Conservation (phyloP, 2,113 vertebrate species). For the Centropus bengalensis region DNA sequence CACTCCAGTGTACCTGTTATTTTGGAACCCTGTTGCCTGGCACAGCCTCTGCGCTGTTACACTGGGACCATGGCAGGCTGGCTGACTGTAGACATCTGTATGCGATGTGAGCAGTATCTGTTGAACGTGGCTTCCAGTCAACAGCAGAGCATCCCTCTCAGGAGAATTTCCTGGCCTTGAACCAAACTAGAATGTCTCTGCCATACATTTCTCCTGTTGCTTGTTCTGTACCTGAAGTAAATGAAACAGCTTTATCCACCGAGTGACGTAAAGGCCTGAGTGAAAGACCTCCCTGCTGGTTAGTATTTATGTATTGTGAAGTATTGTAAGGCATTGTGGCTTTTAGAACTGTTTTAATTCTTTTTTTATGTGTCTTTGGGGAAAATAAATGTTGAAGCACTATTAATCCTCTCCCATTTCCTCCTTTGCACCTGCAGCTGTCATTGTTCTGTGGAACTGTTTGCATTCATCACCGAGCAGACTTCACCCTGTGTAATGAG, state of each 20-base stretch:
- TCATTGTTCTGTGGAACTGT: neutral
- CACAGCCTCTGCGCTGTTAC: conserved; percentile 22
- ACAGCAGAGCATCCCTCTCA: conserved; percentile 3
- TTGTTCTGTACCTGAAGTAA: conserved; percentile 6
- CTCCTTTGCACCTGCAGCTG: conserved; percentile 37
- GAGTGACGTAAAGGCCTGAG: conserved; percentile 26
- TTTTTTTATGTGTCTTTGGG: conserved; percentile 12
- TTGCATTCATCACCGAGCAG: neutral
- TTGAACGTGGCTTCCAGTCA: conserved; percentile 34
- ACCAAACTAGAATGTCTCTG: neutral
- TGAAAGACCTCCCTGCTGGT: conserved; percentile 27
- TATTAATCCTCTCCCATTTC: neutral
- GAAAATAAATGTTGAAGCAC: conserved; percentile 58
- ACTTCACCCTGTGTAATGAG: neutral
- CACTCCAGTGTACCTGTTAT: conserved; percentile 46
- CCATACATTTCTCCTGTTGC: neutral
- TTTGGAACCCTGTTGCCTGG: conserved; percentile 50
- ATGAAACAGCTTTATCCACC: neutral
- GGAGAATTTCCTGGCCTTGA: conserved; percentile 43
- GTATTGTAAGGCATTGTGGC: neutral
- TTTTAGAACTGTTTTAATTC: conserved; percentile 17
- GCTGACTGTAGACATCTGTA: conserved; percentile 64
- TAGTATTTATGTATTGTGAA: conserved; percentile 3
- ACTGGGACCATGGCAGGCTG: conserved; percentile 24
- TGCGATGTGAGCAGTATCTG: conserved; percentile 37